phyloP scores from a whole-genome alignment of 1,140 invertebrate genomes.

The Drosophila pseudoananassae region DNA sequence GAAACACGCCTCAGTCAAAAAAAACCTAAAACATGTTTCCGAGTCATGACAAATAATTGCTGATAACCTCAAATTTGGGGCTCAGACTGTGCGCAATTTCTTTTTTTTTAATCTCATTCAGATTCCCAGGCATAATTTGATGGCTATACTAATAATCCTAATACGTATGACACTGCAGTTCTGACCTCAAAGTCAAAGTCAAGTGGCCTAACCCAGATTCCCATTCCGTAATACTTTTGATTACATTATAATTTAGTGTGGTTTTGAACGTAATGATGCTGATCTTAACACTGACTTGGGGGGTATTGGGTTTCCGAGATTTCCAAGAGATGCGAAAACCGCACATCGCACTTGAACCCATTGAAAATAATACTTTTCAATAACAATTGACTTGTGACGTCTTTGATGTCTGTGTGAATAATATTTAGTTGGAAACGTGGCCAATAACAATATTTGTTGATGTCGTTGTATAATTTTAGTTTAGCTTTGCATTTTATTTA shows the following conservation, averaged over 20 bases:
- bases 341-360: constrained; percentile 35
- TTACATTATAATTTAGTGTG: constrained; percentile 38
- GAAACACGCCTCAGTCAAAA: background rate
- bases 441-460: background rate
- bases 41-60: background rate
- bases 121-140: background rate
- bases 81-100: constrained; percentile 10
- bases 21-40: constrained; percentile 12
- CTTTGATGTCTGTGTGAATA: constrained; percentile 1
- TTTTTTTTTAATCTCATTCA: background rate
- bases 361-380: constrained; percentile 12
- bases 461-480: background rate
- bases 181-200: constrained; percentile 63
- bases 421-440: constrained; percentile 9
- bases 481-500: constrained; percentile 4
- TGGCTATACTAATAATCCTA: background rate
- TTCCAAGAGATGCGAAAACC: constrained; percentile 28
- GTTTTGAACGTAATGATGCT: constrained; percentile 36
- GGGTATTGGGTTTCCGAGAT: constrained; percentile 29
- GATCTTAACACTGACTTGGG: constrained; percentile 57
- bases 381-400: constrained; percentile 35
- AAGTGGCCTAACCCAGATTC: constrained; percentile 58
- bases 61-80: constrained; percentile 33
- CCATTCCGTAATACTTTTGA: constrained; percentile 25
- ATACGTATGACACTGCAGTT: background rate